A percentile compares a stretch with the other conserved stretches of the same genome.
These are phyloP conservation scores for Zapornia atra DNA, from an alignment of 2,113 vertebrate genomes.

Conservation along the genomic window DNA sequence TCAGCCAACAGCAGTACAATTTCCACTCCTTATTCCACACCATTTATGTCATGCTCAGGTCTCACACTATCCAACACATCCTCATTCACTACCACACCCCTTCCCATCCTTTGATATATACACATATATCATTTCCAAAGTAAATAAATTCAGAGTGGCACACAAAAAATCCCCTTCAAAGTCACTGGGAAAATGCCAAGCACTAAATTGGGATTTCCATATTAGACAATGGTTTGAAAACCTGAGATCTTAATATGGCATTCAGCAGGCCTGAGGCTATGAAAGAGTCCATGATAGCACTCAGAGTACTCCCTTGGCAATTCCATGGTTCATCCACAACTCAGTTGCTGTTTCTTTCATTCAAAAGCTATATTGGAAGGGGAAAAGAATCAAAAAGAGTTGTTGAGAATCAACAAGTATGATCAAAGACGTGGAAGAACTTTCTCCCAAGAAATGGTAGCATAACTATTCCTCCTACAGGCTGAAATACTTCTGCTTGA, in stretches of 20 bases:
- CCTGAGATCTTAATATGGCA: accelerated
- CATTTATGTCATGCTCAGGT: not conserved
- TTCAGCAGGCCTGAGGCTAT: not conserved
- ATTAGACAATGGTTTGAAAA: not conserved
- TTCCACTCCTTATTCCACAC: not conserved
- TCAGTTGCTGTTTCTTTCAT: not conserved
- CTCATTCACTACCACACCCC: not conserved
- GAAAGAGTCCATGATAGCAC: not conserved
- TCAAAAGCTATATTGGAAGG: not conserved
- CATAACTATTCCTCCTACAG: not conserved
- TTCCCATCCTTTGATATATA: not conserved
- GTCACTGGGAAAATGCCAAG: not conserved
- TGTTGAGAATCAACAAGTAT: too few species aligned
- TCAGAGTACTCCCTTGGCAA: not conserved
- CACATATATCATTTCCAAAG: not conserved
- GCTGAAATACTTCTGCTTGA: not conserved
- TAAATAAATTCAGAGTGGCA: not conserved
- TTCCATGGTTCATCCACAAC: not conserved
- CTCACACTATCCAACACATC: not conserved
- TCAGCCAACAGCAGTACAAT: not conserved
- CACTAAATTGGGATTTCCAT: not conserved
- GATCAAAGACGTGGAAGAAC: not conserved
- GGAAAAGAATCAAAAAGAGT: not conserved
- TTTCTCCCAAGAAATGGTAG: not conserved
- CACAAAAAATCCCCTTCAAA: not conserved